These are phyloP conservation scores for Harpalus rubripes DNA, from an alignment of 2,888 invertebrate species.

Conservation along the genomic window DNA sequence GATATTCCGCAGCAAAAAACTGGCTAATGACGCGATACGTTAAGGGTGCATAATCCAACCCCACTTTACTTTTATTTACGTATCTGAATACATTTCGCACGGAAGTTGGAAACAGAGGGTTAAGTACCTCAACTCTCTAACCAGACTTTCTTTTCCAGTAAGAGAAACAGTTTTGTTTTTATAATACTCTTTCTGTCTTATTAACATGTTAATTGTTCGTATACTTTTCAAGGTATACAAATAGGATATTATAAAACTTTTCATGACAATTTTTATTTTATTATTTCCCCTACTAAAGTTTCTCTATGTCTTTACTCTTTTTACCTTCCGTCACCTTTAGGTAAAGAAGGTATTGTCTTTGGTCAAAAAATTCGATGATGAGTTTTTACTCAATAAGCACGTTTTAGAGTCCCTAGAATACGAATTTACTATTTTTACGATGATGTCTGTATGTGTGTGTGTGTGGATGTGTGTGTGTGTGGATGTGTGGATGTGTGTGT, in stretches of 20 bases:
- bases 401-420: too few relatives aligned
- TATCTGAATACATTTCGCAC: slow-evolving; percentile 54
- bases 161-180: not conserved
- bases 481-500: too few relatives aligned
- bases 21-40: slow-evolving; percentile 58
- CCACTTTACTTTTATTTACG: slow-evolving; percentile 51
- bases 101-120: slow-evolving; percentile 40
- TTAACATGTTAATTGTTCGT: not conserved
- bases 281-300: too few relatives aligned
- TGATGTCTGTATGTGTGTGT: too few relatives aligned
- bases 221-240: not conserved
- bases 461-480: too few relatives aligned
- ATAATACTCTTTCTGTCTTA: not conserved
- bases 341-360: too few relatives aligned
- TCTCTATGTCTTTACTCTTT: too few relatives aligned
- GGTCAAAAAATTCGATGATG: too few relatives aligned
- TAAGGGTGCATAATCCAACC: slow-evolving; percentile 53
- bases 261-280: not conserved
- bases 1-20: slow-evolving; percentile 59
- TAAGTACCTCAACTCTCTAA: slow-evolving; percentile 10
- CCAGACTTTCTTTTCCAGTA: too few relatives aligned
- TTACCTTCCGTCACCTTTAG: too few relatives aligned
- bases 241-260: not conserved
- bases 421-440: too few relatives aligned
- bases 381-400: too few relatives aligned